These are phyloP conservation scores for Lepidonotus clava DNA, from an alignment of 2,888 invertebrate species.

Conservation along the genomic window DNA sequence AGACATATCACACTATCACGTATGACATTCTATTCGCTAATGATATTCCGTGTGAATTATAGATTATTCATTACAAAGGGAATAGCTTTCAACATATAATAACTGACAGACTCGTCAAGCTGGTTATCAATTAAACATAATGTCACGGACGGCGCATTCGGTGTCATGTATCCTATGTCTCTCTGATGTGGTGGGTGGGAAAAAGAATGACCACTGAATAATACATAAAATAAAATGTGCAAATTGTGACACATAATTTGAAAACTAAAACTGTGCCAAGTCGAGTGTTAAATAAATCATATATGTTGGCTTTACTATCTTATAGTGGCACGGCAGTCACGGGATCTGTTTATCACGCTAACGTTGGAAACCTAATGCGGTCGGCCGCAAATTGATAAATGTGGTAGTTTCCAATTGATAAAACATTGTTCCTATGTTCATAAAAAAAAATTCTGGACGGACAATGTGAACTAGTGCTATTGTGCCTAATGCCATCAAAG, in stretches of 20 bases:
- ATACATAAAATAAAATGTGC: conserved; percentile 1
- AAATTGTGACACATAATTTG: not conserved
- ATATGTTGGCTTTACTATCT: too few relatives aligned
- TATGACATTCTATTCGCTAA: not conserved
- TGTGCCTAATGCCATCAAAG: not conserved
- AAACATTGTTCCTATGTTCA: too few relatives aligned
- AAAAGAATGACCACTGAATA: conserved; percentile 3
- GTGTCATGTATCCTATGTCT: conserved; percentile 35
- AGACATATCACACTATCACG: not conserved
- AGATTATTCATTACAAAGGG: conserved; percentile 31
- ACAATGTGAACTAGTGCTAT: not conserved
- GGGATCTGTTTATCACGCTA: too few relatives aligned
- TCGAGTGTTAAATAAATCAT: not conserved
- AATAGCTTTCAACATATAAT: conserved; percentile 33
- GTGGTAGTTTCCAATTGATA: not conserved
- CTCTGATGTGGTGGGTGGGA: not conserved
- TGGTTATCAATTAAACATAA: conserved; percentile 33
- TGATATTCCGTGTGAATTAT: not conserved
- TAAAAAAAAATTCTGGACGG: not conserved
- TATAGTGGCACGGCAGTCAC: too few relatives aligned
- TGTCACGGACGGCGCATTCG: not conserved
- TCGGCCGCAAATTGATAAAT: not conserved
- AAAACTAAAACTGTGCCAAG: not conserved
- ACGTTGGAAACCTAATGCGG: too few relatives aligned
- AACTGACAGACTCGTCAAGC: not conserved